A percentile compares a stretch with the other conserved stretches of the same genome.
phyloP scores from a whole-genome alignment of 2,113 vertebrate genomes.

The Glaucidium brasilianum region DNA sequence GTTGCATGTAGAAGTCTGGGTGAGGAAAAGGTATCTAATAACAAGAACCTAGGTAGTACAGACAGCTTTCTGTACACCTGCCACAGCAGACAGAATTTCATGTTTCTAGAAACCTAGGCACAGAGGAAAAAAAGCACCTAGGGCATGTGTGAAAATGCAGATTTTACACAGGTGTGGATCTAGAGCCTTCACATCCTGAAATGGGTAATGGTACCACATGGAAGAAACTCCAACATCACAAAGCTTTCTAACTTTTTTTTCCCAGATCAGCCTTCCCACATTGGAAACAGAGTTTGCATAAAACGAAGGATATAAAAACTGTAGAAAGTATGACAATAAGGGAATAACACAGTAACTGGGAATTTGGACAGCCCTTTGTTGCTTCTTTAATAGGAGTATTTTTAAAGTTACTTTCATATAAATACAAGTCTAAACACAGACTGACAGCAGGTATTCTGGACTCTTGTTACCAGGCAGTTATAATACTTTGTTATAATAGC shows the following conservation, averaged over 20 bases:
- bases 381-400: background rate
- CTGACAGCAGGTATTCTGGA: background rate
- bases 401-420: background rate
- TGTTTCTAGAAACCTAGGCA: background rate
- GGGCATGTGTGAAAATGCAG: fast-evolving
- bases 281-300: background rate
- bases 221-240: background rate
- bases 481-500: background rate
- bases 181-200: background rate
- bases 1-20: background rate
- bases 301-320: background rate
- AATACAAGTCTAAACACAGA: background rate
- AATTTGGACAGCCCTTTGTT: background rate
- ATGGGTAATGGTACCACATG: background rate
- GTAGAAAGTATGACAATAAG: background rate
- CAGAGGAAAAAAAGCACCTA: background rate
- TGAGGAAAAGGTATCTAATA: background rate
- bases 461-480: background rate
- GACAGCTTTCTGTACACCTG: background rate
- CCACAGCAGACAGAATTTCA: background rate
- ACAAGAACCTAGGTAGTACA: background rate
- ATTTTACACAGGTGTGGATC: background rate
- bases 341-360: background rate
- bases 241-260: background rate
- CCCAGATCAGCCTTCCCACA: background rate